Percentiles rank a stretch among this genome's conserved stretches.
phyloP scores from a whole-genome alignment of 2,888 invertebrate genomes.

The Plagodis pulveraria region DNA sequence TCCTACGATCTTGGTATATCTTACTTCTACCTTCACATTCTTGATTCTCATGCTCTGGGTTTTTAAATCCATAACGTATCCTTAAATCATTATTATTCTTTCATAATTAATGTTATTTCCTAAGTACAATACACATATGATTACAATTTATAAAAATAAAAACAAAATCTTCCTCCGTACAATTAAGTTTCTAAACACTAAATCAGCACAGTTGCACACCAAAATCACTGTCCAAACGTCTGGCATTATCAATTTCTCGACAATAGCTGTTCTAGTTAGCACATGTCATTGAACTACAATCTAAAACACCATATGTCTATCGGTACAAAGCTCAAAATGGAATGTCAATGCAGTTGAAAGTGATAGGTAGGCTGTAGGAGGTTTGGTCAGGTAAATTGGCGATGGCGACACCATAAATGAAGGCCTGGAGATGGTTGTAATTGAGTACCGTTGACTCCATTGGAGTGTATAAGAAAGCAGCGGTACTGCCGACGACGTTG shows the following conservation, averaged over 20 bases:
- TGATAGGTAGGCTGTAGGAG: slow-evolving; percentile 20
- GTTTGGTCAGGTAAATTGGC: slow-evolving; percentile 60
- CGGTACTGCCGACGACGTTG: slow-evolving; percentile 75
- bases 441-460: slow-evolving; percentile 80
- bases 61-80: too few species aligned
- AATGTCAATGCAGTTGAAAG: slow-evolving; percentile 29
- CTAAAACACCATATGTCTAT: slow-evolving; percentile 17
- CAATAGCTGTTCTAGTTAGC: slow-evolving; percentile 52
- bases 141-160: too few species aligned
- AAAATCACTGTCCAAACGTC: slow-evolving; percentile 55
- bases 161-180: slow-evolving; percentile 12
- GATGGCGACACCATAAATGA: slow-evolving; percentile 78
- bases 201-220: slow-evolving; percentile 48
- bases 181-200: slow-evolving; percentile 68
- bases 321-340: slow-evolving; percentile 24
- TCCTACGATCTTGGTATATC: too few species aligned
- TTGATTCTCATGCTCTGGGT: too few species aligned
- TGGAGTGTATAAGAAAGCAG: slow-evolving; percentile 80
- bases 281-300: slow-evolving; percentile 20
- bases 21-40: too few species aligned
- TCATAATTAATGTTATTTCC: too few species aligned
- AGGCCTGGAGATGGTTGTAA: slow-evolving; percentile 75
- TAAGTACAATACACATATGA: too few species aligned
- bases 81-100: too few species aligned
- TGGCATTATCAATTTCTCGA: slow-evolving; percentile 70